Evolutionary conservation across 1,140 invertebrate genomes (phyloP).

Genomic region (Riptortus pedestris): DNA sequence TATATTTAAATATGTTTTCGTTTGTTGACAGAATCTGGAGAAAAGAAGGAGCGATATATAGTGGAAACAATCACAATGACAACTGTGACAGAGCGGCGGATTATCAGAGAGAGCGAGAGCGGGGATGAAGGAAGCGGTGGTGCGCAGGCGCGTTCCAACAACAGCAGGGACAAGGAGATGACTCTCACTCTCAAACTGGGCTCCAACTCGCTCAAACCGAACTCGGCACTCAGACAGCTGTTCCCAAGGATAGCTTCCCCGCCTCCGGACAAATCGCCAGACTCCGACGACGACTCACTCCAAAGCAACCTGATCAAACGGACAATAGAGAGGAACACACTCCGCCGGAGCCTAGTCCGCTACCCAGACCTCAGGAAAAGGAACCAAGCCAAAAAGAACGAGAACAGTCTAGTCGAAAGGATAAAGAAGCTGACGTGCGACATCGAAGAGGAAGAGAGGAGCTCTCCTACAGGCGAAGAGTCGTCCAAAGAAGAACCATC

Average conservation of each 20-base stretch:
- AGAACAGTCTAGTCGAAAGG: slow-evolving; percentile 61
- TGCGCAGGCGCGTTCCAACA: background rate
- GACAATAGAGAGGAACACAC: slow-evolving; percentile 61
- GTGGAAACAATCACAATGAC: slow-evolving; percentile 58
- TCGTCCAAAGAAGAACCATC: slow-evolving; percentile 21
- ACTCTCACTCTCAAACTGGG: slow-evolving; percentile 49
- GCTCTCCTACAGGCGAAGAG: slow-evolving; percentile 28
- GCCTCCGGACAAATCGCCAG: slow-evolving; percentile 35
- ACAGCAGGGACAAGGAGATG: slow-evolving; percentile 36
- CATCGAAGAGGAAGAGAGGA: slow-evolving; percentile 52
- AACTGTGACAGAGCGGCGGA: slow-evolving; percentile 52
- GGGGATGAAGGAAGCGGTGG: slow-evolving; percentile 29
- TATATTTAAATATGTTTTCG: no score
- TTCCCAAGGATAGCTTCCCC: slow-evolving; percentile 50
- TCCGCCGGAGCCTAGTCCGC: slow-evolving; percentile 57
- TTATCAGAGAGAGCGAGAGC: slow-evolving; percentile 42
- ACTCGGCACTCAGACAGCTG: slow-evolving; percentile 60
- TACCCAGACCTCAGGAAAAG: slow-evolving; percentile 37
- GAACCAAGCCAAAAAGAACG: slow-evolving; percentile 43
- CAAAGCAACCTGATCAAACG: slow-evolving; percentile 34
- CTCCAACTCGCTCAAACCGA: slow-evolving; percentile 49
- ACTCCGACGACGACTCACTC: slow-evolving; percentile 29
- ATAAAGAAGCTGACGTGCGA: slow-evolving; percentile 71
- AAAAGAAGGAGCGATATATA: slow-evolving; percentile 42
- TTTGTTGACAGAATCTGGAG: slow-evolving; percentile 12